Evolutionary conservation across 1,140 invertebrate species (phyloP), one percentile per base, ranked within the genome.

Genomic region (Drosophila virilis): DNA sequence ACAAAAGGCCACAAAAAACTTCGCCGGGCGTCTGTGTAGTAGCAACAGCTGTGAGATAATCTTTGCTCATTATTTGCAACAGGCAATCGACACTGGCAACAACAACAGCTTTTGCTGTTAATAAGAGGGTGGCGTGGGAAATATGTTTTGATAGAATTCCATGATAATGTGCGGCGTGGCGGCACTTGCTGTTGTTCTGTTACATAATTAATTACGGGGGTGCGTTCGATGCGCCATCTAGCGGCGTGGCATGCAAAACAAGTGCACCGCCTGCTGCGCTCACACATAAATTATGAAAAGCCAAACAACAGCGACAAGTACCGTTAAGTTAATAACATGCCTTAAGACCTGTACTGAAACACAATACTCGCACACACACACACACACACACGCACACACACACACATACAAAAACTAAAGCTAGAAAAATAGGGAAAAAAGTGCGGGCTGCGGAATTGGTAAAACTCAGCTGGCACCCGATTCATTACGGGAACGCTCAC

Each of bases 221-320:
- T 45, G 73, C 58, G 62, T 80, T 65, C 67, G 61, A 48, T 75
- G 72, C 55, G 66, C 65, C 70, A 66, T 77, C 68, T 65, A 28
- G 68, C 68, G 52, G 37, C 13, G 51, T 12, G 62, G 64, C 78
- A 88, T 82, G 83, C 82, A 86, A 86, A 88, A 86, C 82, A 78
- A 79, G 72, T 62, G 71, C 80, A 61, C 78, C 80, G 80, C 80
- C 80, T 60, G 59, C 79, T 55, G 64, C 66, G 68, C 82, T 86
- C 82, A 82, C 82, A 86, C 82, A 86, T 86, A 86, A 86, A 86
- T 86, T 86, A 86, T 79, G 79, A 82, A 40, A 88, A 82, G 72
- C 71, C 75, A 76, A 77, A 88, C 83, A 86, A 66, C 51, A 71
- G 78, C 68, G 54, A 50, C 64, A 78, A 66, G 83, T 76, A 77